A percentile compares a stretch with the other conserved stretches of the same genome.
These are phyloP conservation scores for Formica aserva DNA, from an alignment of 2,888 invertebrate species.

Conservation along the genomic window DNA sequence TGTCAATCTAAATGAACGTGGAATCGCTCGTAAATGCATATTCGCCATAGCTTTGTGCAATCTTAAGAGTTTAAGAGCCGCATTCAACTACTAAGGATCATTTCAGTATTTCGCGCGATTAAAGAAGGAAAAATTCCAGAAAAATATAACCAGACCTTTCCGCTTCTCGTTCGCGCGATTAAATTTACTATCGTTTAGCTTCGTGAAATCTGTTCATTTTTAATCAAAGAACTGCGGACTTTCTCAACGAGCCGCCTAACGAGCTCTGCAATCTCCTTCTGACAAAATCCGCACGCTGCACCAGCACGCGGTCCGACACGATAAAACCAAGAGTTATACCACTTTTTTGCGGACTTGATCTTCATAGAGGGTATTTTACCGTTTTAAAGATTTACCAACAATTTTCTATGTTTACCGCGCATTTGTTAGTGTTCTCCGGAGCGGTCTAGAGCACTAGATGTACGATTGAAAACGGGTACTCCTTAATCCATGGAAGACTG, in stretches of 20 bases:
- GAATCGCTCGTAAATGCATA: slow-evolving; percentile 17
- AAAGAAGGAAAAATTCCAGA: background rate
- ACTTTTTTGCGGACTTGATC: slow-evolving; percentile 23
- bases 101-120: background rate
- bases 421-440: slow-evolving; percentile 71
- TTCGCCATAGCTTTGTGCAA: slow-evolving; percentile 24
- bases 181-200: background rate
- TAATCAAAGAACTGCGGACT: background rate
- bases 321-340: background rate
- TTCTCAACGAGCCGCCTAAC: background rate
- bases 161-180: background rate
- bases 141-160: background rate
- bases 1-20: slow-evolving; percentile 42
- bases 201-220: background rate
- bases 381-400: slow-evolving; percentile 66
- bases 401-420: slow-evolving; percentile 72
- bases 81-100: slow-evolving; percentile 3
- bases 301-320: background rate
- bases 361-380: slow-evolving; percentile 39
- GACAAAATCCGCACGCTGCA: background rate
- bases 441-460: slow-evolving; percentile 58
- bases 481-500: slow-evolving; percentile 73
- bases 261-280: background rate
- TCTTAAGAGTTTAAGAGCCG: slow-evolving; percentile 21
- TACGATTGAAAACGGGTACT: slow-evolving; percentile 67